Evolutionary conservation across 2,888 invertebrate species (phyloP).

Genomic region (Hypomecis atomaria): DNA sequence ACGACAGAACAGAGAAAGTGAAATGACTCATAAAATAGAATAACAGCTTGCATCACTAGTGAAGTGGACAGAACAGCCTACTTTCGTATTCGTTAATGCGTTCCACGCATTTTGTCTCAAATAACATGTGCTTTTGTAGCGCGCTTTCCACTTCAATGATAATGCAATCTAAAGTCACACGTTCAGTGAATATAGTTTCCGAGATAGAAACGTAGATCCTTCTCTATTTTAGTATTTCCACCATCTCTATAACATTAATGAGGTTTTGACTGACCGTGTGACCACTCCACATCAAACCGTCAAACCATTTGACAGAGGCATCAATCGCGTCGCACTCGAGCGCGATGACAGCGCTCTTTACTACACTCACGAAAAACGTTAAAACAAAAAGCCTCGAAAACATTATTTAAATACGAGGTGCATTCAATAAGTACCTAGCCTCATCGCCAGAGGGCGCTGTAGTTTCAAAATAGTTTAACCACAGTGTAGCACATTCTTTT

Average conservation of each 20-base stretch:
- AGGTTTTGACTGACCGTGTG: constrained; percentile 38
- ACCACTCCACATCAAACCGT: constrained; percentile 29
- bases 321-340: constrained; percentile 38
- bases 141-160: constrained; percentile 21
- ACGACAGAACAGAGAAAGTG: constrained; percentile 39
- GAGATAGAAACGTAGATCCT: constrained; percentile 1
- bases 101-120: constrained; percentile 36
- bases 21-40: constrained; percentile 45
- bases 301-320: constrained; percentile 29
- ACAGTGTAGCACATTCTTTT: no score
- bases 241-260: constrained; percentile 4
- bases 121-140: constrained; percentile 17
- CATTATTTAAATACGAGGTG: constrained; percentile 79
- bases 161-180: constrained; percentile 32
- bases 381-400: constrained; percentile 59
- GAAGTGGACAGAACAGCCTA: constrained; percentile 43
- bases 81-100: constrained; percentile 40
- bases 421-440: no score
- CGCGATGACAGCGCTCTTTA: constrained; percentile 37
- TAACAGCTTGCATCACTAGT: constrained; percentile 42
- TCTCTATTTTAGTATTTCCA: constrained; percentile 1
- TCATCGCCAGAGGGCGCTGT: no score
- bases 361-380: constrained; percentile 35
- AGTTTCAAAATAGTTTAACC: no score
- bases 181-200: constrained; percentile 29